Conservation (phyloP, 1,140 invertebrate species). For the Phthorimaea operculella region DNA sequence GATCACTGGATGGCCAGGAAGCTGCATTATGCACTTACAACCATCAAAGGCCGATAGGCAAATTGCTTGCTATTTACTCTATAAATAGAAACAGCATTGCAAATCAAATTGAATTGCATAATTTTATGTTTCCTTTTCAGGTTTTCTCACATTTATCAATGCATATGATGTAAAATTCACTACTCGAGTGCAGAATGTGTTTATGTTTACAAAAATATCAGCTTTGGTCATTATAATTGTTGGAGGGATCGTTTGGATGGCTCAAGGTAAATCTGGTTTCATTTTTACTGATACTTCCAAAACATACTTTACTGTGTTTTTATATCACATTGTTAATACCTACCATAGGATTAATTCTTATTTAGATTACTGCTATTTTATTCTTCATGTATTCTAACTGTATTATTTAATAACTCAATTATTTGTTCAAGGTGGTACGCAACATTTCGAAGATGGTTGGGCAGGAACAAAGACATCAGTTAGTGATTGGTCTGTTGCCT, state of each 20-base stretch:
- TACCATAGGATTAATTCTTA: no score
- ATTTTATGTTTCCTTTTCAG: slow-evolving; percentile 18
- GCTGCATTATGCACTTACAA: no score
- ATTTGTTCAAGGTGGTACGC: neutral
- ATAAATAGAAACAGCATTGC: no score
- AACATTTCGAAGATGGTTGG: slow-evolving; percentile 82
- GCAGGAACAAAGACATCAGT: slow-evolving; percentile 81
- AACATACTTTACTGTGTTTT: no score
- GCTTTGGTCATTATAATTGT: slow-evolving; percentile 85
- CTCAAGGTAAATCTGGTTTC: slow-evolving; percentile 66
- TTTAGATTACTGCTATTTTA: no score
- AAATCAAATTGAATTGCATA: neutral
- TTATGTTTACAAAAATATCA: slow-evolving; percentile 90
- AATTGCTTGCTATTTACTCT: no score
- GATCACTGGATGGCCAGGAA: no score
- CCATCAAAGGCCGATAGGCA: no score
- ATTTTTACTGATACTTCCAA: no score
- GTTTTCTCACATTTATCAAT: slow-evolving; percentile 85
- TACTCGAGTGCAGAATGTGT: slow-evolving; percentile 88
- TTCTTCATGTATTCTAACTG: no score
- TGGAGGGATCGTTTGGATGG: slow-evolving; percentile 81
- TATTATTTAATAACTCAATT: no score
- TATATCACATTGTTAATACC: no score
- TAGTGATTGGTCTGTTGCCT: slow-evolving; percentile 87
- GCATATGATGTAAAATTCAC: slow-evolving; percentile 89